Percentiles rank a stretch among this genome's conserved stretches.
Conservation (phyloP, 2,797 vertebrate genomes). For the Ara ararauna region DNA sequence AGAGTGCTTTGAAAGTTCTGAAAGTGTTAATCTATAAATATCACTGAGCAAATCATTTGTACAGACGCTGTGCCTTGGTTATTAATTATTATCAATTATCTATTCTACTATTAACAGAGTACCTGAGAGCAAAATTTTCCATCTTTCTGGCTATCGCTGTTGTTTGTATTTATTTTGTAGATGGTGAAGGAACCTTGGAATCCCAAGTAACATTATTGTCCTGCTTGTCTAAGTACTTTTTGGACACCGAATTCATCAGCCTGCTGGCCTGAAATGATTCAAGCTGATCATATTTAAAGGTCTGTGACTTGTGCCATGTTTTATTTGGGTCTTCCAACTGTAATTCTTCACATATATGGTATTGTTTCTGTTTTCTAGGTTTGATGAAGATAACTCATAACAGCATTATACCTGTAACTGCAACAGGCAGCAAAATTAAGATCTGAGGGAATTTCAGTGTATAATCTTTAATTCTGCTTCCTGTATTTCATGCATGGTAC, state of each 20-base stretch:
- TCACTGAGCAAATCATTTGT: background rate
- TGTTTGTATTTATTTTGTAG: background rate
- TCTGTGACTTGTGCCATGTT: background rate
- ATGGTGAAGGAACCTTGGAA: background rate
- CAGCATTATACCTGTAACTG: background rate
- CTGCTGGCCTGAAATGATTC: background rate
- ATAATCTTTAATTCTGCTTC: slow-evolving; percentile 10
- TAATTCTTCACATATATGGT: background rate
- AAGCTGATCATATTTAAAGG: background rate
- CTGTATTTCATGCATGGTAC: slow-evolving; percentile 1
- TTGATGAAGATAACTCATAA: background rate
- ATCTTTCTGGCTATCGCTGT: background rate
- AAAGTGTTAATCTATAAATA: background rate
- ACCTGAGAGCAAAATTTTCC: background rate
- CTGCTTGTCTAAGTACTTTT: background rate
- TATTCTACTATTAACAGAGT: background rate
- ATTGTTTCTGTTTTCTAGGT: background rate
- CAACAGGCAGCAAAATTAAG: slow-evolving; percentile 9
- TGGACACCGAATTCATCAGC: background rate
- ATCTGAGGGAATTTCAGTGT: slow-evolving; percentile 10
- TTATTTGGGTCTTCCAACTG: background rate
- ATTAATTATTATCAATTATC: background rate
- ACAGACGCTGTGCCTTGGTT: background rate
- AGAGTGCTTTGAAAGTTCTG: background rate
- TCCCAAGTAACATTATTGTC: background rate